These are phyloP conservation scores for Meloidogyne exigua DNA, from an alignment of 1,140 invertebrate species.

Conservation along the genomic window DNA sequence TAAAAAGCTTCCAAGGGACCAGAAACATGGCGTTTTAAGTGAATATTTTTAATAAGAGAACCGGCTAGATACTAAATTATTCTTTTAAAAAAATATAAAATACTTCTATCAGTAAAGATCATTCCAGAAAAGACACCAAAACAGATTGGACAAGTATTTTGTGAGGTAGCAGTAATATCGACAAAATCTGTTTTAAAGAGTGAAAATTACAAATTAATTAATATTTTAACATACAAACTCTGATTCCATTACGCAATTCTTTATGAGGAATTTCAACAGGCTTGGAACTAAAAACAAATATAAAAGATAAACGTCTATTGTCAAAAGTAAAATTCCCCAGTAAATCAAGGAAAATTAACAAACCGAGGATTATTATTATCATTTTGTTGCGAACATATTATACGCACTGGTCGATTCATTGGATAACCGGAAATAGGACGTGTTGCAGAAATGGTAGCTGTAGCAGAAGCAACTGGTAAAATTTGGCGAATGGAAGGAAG, in stretches of 20 bases:
- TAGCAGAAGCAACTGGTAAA: background rate
- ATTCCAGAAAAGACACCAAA: background rate
- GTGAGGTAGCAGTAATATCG: background rate
- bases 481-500: background rate
- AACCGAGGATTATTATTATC: background rate
- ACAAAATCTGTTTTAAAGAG: background rate
- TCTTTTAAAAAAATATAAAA: background rate
- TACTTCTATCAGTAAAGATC: background rate
- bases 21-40: background rate
- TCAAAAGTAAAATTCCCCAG: no score
- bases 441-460: background rate
- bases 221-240: background rate
- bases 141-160: constrained; percentile 1
- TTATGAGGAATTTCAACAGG: background rate
- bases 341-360: no score
- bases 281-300: background rate
- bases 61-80: background rate
- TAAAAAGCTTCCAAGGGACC: background rate
- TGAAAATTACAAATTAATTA: background rate
- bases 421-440: background rate
- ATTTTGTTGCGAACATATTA: background rate
- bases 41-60: background rate
- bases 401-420: background rate
- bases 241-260: background rate
- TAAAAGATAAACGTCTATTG: no score